These are phyloP conservation scores for Fringilla coelebs DNA, from an alignment of 2,797 vertebrate species.

Conservation along the genomic window DNA sequence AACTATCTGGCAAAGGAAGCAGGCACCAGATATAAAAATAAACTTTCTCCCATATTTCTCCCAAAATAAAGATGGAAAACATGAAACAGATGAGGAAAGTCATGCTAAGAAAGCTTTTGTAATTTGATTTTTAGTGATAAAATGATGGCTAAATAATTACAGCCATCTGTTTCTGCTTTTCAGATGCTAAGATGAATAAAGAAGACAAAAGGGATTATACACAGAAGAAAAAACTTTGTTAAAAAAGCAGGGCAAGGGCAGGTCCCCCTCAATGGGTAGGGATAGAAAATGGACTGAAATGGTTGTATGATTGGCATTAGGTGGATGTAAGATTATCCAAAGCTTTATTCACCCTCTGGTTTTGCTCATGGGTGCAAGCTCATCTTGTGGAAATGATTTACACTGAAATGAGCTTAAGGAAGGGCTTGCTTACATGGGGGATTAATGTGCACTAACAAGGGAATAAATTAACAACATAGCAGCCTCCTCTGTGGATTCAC, in stretches of 20 bases:
- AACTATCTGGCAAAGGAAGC: not conserved
- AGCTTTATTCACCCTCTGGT: not conserved
- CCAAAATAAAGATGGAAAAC: not conserved
- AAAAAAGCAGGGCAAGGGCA: not conserved
- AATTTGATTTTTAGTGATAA: not conserved
- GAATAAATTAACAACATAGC: not conserved
- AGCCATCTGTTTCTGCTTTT: not conserved
- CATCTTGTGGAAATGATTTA: slow-evolving; percentile 4
- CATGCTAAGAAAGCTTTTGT: not conserved
- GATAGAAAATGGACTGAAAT: not conserved
- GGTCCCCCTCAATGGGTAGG: not conserved
- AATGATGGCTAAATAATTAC: not conserved
- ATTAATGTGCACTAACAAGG: slow-evolving; percentile 13
- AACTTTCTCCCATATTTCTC: not conserved
- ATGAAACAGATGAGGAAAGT: not conserved
- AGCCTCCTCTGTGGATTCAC: not conserved
- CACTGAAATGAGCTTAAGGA: slow-evolving; percentile 28
- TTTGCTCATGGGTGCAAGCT: not conserved
- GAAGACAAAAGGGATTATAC: not conserved
- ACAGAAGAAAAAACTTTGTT: not conserved
- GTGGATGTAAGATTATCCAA: not conserved
- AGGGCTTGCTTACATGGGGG: not conserved
- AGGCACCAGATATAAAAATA: not conserved
- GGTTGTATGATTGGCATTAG: not conserved
- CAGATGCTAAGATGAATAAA: not conserved